These are phyloP conservation scores for Rhagologus leucostigma DNA, from an alignment of 2,113 vertebrate genomes.

Conservation along the genomic window DNA sequence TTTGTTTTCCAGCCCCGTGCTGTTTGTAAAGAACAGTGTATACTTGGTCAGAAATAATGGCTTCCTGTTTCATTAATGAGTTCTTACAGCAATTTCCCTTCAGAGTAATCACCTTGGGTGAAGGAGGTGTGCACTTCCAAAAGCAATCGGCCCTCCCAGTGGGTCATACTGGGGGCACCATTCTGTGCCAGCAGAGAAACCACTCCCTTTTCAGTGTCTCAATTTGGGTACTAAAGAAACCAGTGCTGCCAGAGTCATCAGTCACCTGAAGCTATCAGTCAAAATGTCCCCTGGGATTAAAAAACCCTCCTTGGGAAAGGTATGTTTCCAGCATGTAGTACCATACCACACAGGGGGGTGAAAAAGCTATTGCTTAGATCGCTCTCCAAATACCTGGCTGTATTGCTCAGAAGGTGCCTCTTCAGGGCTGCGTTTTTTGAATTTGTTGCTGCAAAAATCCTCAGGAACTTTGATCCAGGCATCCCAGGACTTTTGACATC, in stretches of 20 bases:
- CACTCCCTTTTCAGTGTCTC: neutral
- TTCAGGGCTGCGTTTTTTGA: neutral
- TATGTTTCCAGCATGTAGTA: neutral
- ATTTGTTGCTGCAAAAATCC: neutral
- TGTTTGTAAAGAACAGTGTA: neutral
- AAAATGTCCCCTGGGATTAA: neutral
- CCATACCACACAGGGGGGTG: neutral
- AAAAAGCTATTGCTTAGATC: neutral
- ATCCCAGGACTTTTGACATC: neutral
- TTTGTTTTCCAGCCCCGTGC: neutral
- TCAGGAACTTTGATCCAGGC: neutral
- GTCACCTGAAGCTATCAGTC: neutral
- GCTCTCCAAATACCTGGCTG: neutral
- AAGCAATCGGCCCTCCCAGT: neutral
- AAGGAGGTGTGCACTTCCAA: neutral
- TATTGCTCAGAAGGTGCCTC: neutral
- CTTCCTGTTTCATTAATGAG: neutral
- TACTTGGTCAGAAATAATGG: neutral
- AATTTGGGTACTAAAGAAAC: neutral
- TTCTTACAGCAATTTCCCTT: neutral
- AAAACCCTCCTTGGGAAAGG: neutral
- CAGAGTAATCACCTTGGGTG: neutral
- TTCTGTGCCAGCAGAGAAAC: neutral
- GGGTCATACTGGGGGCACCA: neutral
- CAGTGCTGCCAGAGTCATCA: neutral